Evolutionary conservation across 2,888 invertebrate species (phyloP).

Genomic region (Rhaphigaster nebulosa): DNA sequence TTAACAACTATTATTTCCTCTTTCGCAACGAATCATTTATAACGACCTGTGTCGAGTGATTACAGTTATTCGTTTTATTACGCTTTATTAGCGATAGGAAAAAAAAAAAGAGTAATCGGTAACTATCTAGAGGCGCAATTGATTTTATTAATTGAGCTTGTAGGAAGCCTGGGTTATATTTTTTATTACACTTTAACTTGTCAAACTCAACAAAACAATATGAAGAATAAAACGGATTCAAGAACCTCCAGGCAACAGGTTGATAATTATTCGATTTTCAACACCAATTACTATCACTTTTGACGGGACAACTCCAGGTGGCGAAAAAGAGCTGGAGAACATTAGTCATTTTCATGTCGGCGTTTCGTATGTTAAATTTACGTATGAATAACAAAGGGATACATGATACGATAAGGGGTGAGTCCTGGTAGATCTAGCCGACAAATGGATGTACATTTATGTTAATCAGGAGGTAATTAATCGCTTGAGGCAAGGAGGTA

Average conservation of each 20-base stretch:
- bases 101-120: neutral
- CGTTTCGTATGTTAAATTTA: neutral
- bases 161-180: neutral
- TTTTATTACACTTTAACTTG: neutral
- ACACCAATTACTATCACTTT: neutral
- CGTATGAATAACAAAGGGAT: neutral
- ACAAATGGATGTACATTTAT: neutral
- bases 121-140: neutral
- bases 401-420: neutral
- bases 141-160: neutral
- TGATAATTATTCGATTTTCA: neutral
- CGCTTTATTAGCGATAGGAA: neutral
- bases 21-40: conserved; percentile 43
- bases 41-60: conserved; percentile 1
- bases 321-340: neutral
- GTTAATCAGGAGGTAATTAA: neutral
- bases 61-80: neutral
- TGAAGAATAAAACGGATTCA: neutral
- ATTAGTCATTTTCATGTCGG: neutral
- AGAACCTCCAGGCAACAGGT: neutral
- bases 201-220: neutral
- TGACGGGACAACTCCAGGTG: neutral
- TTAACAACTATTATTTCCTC: conserved; percentile 9
- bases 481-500: neutral
- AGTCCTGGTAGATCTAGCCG: neutral